These are phyloP conservation scores for Leuciscus waleckii DNA, from an alignment of 2,797 vertebrate genomes.

Conservation along the genomic window DNA sequence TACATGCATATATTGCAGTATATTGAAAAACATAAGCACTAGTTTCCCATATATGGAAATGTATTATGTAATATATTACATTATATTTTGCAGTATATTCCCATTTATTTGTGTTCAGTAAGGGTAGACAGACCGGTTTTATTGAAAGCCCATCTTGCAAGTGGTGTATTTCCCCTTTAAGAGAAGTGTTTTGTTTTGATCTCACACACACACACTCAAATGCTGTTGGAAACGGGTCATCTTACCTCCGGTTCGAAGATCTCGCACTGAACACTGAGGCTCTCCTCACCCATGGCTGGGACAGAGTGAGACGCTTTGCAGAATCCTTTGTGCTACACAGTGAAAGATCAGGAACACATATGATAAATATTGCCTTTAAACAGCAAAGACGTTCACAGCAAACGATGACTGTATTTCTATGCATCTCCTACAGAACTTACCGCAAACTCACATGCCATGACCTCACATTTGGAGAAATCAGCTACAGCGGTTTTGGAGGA, in stretches of 20 bases:
- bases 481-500: slow-evolving; percentile 26
- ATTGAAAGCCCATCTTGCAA: background rate
- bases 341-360: background rate
- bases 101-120: no score
- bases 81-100: no score
- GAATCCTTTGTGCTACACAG: slow-evolving; percentile 78
- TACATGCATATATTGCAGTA: no score
- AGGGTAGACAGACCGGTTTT: no score
- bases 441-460: slow-evolving; percentile 78
- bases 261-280: slow-evolving; percentile 67
- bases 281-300: background rate
- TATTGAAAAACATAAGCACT: no score
- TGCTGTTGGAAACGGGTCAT: background rate
- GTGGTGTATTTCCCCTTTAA: background rate
- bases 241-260: slow-evolving; percentile 80
- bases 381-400: background rate
- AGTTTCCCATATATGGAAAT: no score
- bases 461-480: slow-evolving; percentile 64
- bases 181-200: background rate
- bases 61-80: no score
- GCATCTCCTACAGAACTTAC: slow-evolving; percentile 67
- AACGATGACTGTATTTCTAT: background rate
- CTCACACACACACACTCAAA: background rate
- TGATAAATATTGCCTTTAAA: background rate
- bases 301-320: slow-evolving; percentile 65